phyloP scores from a whole-genome alignment of 2,888 invertebrate species.

The Mamestra brassicae region DNA sequence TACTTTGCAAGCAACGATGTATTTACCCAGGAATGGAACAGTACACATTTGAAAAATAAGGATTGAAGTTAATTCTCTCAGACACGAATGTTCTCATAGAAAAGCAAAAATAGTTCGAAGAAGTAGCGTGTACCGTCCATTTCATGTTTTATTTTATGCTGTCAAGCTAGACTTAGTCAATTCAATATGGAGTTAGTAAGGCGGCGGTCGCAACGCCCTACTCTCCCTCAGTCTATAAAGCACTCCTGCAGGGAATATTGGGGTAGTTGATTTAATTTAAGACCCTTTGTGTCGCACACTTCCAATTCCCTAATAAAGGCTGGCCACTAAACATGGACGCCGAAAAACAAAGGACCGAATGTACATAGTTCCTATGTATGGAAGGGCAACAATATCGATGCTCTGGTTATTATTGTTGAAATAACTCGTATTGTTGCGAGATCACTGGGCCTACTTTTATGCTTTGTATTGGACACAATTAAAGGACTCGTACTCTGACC shows the following conservation, averaged over 20 bases:
- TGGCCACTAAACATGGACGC: conserved; percentile 75
- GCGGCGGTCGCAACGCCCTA: conserved; percentile 66
- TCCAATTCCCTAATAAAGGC: conserved; percentile 86
- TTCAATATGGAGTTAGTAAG: conserved; percentile 70
- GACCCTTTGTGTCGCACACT: conserved; percentile 85
- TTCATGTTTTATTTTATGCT: conserved; percentile 67
- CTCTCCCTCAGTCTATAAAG: conserved; percentile 75
- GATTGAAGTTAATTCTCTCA: conserved; percentile 68
- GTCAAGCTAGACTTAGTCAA: conserved; percentile 68
- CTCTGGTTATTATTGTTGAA: conserved; percentile 78
- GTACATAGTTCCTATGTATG: conserved; percentile 53
- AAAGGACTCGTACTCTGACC: conserved; percentile 45
- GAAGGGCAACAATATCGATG: conserved; percentile 70
- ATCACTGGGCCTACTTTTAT: conserved; percentile 64
- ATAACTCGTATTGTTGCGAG: conserved; percentile 70
- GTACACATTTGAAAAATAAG: conserved; percentile 68
- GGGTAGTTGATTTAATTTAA: conserved; percentile 87
- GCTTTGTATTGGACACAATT: conserved; percentile 67
- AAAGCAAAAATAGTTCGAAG: conserved; percentile 46
- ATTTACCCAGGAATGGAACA: conserved; percentile 65
- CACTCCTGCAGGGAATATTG: conserved; percentile 82
- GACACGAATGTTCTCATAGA: conserved; percentile 54
- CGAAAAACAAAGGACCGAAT: conserved; percentile 81
- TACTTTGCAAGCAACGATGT: conserved; percentile 66
- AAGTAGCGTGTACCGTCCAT: conserved; percentile 48